Percentiles rank a stretch among this genome's conserved stretches.
Conservation (phyloP, 2,888 invertebrate species). For the Tachystola acroxantha region DNA sequence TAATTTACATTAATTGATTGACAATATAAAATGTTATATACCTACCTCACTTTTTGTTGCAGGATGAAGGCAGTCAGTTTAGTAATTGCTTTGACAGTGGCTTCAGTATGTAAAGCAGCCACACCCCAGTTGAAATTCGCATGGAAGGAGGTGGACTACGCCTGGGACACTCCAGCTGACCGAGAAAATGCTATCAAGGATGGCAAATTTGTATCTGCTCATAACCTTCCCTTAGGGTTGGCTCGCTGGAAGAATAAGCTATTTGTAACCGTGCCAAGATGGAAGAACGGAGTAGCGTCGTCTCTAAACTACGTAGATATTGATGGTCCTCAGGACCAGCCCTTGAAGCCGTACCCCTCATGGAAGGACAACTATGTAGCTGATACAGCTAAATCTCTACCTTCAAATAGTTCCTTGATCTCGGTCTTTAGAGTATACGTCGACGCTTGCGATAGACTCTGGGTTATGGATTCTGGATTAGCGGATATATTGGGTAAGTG, state of each 20-base stretch:
- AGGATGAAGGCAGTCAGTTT: constrained; percentile 47
- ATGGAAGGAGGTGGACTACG: constrained; percentile 84
- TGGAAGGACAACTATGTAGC: constrained; percentile 88
- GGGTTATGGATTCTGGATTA: constrained; percentile 89
- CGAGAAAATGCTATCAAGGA: constrained; percentile 79
- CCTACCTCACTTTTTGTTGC: constrained; percentile 23
- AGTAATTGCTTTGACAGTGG: constrained; percentile 40
- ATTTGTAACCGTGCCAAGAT: constrained; percentile 84
- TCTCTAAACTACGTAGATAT: constrained; percentile 83
- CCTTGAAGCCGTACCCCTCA: constrained; percentile 86
- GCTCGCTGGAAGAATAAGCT: constrained; percentile 85
- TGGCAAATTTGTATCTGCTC: constrained; percentile 79
- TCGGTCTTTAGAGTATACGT: constrained; percentile 86
- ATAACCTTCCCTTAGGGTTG: constrained; percentile 85
- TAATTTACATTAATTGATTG: too few species aligned
- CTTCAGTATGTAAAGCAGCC: constrained; percentile 50
- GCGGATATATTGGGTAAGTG: constrained; percentile 83
- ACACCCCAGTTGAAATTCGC: constrained; percentile 81
- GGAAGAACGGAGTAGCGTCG: constrained; percentile 84
- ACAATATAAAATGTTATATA: neutral
- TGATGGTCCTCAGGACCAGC: constrained; percentile 82
- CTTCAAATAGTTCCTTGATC: constrained; percentile 80
- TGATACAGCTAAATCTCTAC: constrained; percentile 57
- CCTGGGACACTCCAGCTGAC: constrained; percentile 80
- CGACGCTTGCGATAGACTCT: constrained; percentile 88